These are phyloP conservation scores for Drosophila picticornis DNA, from an alignment of 2,888 invertebrate genomes.

Conservation along the genomic window DNA sequence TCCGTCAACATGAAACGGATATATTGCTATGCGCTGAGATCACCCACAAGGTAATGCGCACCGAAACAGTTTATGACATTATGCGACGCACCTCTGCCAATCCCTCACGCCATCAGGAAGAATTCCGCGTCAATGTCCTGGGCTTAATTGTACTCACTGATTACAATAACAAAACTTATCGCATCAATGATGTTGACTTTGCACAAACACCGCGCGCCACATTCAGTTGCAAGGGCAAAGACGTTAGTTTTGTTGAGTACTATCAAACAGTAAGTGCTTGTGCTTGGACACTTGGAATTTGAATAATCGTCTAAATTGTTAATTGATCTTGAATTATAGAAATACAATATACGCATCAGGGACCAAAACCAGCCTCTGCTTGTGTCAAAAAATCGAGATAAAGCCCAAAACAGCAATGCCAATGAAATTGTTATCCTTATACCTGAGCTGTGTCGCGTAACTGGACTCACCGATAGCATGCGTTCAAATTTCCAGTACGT, in stretches of 20 bases:
- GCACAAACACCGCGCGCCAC: constrained; percentile 87
- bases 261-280: constrained; percentile 87
- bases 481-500: constrained; percentile 88
- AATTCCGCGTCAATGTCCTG: constrained; percentile 86
- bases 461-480: constrained; percentile 92
- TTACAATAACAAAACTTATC: constrained; percentile 89
- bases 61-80: constrained; percentile 90
- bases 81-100: constrained; percentile 86
- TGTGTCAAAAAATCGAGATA: constrained; percentile 89
- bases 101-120: constrained; percentile 86
- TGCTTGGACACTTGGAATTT: neutral
- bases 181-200: constrained; percentile 91
- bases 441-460: constrained; percentile 94
- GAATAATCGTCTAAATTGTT: neutral
- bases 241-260: constrained; percentile 88
- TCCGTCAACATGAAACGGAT: constrained; percentile 92
- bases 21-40: constrained; percentile 93
- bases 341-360: constrained; percentile 89
- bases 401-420: constrained; percentile 89
- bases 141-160: constrained; percentile 88
- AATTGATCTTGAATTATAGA: constrained; percentile 83
- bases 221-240: constrained; percentile 88
- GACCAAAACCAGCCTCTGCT: constrained; percentile 92
- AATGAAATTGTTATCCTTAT: constrained; percentile 89
- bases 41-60: constrained; percentile 93